Evolutionary conservation across 2,888 invertebrate species (phyloP), one percentile per base, ranked within the genome.

Genomic region (Itoplectis maculator): DNA sequence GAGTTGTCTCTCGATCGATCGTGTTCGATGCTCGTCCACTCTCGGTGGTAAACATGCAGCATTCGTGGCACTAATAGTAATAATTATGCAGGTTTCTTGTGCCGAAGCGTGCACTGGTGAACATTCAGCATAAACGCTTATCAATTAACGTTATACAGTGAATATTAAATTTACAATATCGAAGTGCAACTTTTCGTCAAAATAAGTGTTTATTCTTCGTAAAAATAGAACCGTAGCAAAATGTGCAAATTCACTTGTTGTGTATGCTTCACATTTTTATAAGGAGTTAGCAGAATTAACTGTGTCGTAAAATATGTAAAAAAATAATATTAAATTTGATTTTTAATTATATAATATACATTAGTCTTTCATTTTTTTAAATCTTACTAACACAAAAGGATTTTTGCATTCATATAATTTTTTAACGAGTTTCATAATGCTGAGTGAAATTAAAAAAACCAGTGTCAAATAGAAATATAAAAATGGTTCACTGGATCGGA

Each of bases 11-110:
- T 65, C 73, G 56, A 76, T 76, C 75, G 63, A 69, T 81, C 82
- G 86, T 82, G 81, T 85, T 68, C 72, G 75, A 82, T 84, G 82
- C 82, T 82, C 73, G 2, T 77, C 70, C 72, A 73, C 56, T 49
- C 63, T 79, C 37, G 54, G 70, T 63, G 63, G 73, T 68, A 59
- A 85, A 49, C 90, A 90, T 90, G 89, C 90, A 82, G 86, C 88
- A 89, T 90, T 88, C 87, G 85, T 81, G 49, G 47, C 68, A 73
- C 61, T 51, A 77, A 47, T 61, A 23, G 18, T 18, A n/a, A 59
- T 47, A 72, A 45, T 15, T 35, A 54, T 66, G 42, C 54, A 15
- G n/a, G 8, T 37, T 61, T 18, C 18, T 37, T 23, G 18, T 35
- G 73, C 68, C 61, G 11, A 79, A 79, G 78, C 82, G 77, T 79